These are phyloP conservation scores for Neosilurus mollespiculum DNA, from an alignment of 2,797 vertebrate species.

Conservation along the genomic window DNA sequence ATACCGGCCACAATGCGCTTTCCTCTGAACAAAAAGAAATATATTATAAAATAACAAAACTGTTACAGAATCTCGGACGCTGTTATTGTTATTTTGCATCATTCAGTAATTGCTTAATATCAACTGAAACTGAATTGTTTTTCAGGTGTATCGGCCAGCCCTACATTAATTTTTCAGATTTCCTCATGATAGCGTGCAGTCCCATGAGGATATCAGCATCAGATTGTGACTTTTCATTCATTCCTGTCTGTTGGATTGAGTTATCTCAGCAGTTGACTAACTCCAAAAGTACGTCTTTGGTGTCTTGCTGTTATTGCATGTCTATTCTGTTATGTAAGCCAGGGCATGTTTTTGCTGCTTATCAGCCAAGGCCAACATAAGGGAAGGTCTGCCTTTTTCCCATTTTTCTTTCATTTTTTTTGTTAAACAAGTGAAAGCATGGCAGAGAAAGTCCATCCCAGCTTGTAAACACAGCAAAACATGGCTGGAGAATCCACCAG, in stretches of 20 bases:
- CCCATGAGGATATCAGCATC: neutral
- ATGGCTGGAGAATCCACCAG: conserved; percentile 61
- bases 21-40: too few relatives aligned
- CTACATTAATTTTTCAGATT: neutral
- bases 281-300: conserved; percentile 57
- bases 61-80: too few relatives aligned
- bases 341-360: conserved; percentile 60
- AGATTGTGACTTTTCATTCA: neutral
- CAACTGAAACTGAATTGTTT: too few relatives aligned
- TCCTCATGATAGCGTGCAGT: neutral
- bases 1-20: too few relatives aligned
- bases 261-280: conserved; percentile 50
- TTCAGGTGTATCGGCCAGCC: too few relatives aligned
- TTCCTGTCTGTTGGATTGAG: conserved; percentile 28
- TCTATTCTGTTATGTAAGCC: conserved; percentile 70
- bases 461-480: conserved; percentile 69
- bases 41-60: too few relatives aligned
- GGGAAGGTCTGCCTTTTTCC: conserved; percentile 49
- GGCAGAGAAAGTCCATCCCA: conserved; percentile 54
- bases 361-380: conserved; percentile 61
- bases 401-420: neutral
- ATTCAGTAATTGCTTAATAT: too few relatives aligned
- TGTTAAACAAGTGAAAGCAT: conserved; percentile 61
- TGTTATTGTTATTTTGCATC: too few relatives aligned
- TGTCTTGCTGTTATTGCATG: conserved; percentile 54